phyloP scores from a whole-genome alignment of 2,113 vertebrate species.

The Gopherus evgoodei region DNA sequence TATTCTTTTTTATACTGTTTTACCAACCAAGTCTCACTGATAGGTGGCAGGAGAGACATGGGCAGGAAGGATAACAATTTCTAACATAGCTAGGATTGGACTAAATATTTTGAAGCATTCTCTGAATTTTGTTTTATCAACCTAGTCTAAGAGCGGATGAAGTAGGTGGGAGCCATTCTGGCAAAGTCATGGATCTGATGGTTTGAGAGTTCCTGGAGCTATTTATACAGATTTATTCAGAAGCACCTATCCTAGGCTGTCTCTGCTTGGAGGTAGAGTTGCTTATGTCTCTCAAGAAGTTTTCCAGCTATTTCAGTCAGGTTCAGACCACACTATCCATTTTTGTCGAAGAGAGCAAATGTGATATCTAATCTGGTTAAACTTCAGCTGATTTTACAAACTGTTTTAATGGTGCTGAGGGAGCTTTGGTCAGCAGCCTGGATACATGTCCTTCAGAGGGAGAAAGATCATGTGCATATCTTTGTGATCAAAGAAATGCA shows the following conservation, averaged over 20 bases:
- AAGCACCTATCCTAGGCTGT: not conserved
- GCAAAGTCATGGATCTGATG: not conserved
- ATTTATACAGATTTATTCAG: not conserved
- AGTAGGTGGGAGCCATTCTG: not conserved
- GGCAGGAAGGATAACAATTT: not conserved
- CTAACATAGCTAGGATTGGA: not conserved
- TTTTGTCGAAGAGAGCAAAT: not conserved
- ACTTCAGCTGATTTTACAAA: not conserved
- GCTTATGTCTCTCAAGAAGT: not conserved
- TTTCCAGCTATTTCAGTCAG: not conserved
- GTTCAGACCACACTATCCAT: not conserved
- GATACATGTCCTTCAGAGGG: accelerated
- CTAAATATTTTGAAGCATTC: not conserved
- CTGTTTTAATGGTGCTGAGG: not conserved
- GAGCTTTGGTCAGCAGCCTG: not conserved
- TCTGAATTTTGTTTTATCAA: not conserved
- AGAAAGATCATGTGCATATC: accelerated
- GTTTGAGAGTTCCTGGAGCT: not conserved
- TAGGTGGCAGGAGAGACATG: not conserved
- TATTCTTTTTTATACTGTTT: not conserved
- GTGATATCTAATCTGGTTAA: not conserved
- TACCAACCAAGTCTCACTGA: not conserved
- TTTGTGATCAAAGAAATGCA: not conserved
- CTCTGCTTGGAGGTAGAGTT: not conserved
- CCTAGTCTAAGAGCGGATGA: not conserved